Conservation (phyloP, 23 tunicate species). For the Diplosoma virens region DNA sequence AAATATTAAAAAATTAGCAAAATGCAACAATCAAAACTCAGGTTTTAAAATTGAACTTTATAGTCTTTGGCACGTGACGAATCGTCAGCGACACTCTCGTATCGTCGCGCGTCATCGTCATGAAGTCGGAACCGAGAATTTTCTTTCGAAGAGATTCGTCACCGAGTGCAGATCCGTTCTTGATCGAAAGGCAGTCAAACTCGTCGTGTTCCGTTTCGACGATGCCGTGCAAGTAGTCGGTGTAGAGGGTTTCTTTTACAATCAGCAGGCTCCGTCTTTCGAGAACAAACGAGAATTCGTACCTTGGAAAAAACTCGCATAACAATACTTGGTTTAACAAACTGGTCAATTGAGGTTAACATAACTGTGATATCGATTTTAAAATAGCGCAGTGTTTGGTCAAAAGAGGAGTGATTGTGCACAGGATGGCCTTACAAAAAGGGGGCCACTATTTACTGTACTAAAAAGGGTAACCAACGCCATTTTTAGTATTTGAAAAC, state of each 20-base stretch:
- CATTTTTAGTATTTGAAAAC: too few species aligned
- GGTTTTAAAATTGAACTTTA: conserved; percentile 36
- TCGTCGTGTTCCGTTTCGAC: conserved; percentile 25
- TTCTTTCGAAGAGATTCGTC: not conserved
- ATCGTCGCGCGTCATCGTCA: not conserved
- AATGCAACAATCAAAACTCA: too few species aligned
- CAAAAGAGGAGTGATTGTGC: too few species aligned
- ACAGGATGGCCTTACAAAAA: too few species aligned
- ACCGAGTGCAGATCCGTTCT: conserved; percentile 36
- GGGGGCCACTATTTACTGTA: too few species aligned
- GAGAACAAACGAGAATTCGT: conserved; percentile 39
- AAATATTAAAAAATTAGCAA: too few species aligned
- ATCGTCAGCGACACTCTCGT: conserved; percentile 70
- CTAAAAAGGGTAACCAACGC: too few species aligned
- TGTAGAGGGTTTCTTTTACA: conserved; percentile 45
- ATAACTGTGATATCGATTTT: too few species aligned
- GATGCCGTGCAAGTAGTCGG: conserved; percentile 59
- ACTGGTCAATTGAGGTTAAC: too few species aligned
- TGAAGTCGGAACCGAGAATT: not conserved
- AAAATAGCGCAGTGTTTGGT: too few species aligned
- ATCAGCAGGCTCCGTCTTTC: conserved; percentile 66
- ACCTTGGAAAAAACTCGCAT: conserved; percentile 27
- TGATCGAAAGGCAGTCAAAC: conserved; percentile 1
- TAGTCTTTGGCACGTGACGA: conserved; percentile 66
- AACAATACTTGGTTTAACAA: too few species aligned